These are phyloP conservation scores for Fopius arisanus DNA, from an alignment of 1,140 invertebrate genomes.

Conservation along the genomic window DNA sequence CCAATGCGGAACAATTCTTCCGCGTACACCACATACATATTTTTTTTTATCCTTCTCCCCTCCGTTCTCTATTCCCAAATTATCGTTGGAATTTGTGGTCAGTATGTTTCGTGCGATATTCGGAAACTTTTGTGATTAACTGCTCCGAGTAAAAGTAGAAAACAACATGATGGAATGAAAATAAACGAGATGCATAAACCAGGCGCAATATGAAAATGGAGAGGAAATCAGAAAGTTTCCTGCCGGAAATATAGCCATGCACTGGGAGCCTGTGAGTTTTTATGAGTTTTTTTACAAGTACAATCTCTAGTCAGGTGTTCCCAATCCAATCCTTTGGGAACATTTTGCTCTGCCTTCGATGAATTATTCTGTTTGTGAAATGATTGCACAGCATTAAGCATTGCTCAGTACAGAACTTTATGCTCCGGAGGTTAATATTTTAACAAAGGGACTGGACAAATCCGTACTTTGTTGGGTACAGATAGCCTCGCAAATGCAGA, in stretches of 20 bases:
- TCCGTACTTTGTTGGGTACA: no score
- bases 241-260: neutral
- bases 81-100: neutral
- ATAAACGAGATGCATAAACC: neutral
- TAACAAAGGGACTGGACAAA: no score
- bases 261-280: neutral
- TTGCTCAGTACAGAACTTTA: no score
- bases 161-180: neutral
- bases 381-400: no score
- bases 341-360: no score
- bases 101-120: neutral
- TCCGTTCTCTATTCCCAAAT: neutral
- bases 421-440: no score
- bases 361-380: no score
- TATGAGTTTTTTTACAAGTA: neutral
- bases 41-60: neutral
- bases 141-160: neutral
- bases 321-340: no score
- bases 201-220: neutral
- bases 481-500: no score
- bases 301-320: no score
- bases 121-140: neutral
- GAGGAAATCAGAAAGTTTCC: neutral
- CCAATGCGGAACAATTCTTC: neutral
- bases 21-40: neutral